Conservation (phyloP, 2,888 invertebrate species). For the Keiferia lycopersicella region DNA sequence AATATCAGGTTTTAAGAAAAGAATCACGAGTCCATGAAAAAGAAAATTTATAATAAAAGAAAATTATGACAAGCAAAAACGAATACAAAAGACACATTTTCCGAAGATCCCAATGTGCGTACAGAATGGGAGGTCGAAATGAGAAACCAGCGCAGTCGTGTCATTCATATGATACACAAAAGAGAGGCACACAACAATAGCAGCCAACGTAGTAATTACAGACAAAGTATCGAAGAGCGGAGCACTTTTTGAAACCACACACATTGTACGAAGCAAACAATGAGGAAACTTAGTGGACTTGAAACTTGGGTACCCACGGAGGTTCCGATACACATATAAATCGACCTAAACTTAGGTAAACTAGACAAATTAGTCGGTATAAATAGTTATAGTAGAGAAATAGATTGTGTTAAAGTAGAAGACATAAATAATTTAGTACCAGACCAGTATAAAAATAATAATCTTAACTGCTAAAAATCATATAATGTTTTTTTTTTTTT, state of each 20-base stretch:
- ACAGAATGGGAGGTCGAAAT: slow-evolving; percentile 42
- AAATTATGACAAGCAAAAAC: background rate
- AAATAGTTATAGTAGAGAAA: too few species aligned
- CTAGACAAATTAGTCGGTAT: too few species aligned
- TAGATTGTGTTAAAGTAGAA: too few species aligned
- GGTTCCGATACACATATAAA: background rate
- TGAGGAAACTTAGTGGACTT: slow-evolving; percentile 38
- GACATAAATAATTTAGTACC: too few species aligned
- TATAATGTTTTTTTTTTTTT: too few species aligned
- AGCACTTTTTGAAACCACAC: slow-evolving; percentile 54
- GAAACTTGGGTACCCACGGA: background rate
- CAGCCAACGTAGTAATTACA: slow-evolving; percentile 56
- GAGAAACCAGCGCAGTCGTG: slow-evolving; percentile 46
- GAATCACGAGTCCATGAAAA: background rate
- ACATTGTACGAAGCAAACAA: slow-evolving; percentile 50
- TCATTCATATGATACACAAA: slow-evolving; percentile 54
- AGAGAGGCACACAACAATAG: slow-evolving; percentile 53
- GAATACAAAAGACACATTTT: slow-evolving; percentile 16
- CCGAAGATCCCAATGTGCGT: slow-evolving; percentile 3
- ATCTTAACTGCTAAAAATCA: too few species aligned
- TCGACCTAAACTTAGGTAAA: background rate
- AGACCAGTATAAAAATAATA: too few species aligned
- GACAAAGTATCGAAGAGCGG: slow-evolving; percentile 52
- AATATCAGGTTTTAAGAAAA: background rate
- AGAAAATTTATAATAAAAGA: background rate